Evolutionary conservation across 2,888 invertebrate genomes (phyloP).

Genomic region (Tupiocoris notatus): DNA sequence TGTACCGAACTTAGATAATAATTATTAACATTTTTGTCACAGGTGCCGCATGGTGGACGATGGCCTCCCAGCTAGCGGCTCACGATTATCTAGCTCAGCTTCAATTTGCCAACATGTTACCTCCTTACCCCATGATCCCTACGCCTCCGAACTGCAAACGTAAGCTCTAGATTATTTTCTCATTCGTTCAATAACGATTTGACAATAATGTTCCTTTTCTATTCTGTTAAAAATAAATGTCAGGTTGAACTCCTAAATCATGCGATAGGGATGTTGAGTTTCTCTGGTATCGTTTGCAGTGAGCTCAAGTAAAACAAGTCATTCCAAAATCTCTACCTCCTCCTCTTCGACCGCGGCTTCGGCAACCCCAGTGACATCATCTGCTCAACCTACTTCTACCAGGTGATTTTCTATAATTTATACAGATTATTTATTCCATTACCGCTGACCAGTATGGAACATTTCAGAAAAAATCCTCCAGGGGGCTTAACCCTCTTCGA

Average conservation of each 20-base stretch:
- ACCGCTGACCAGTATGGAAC: too few species aligned
- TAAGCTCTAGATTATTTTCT: too few species aligned
- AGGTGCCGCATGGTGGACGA: constrained; percentile 89
- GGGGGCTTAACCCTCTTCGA: too few species aligned
- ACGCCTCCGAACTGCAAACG: constrained; percentile 40
- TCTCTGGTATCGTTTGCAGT: too few species aligned
- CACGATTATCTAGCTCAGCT: constrained; percentile 83
- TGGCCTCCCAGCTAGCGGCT: constrained; percentile 83
- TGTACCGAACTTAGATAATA: too few species aligned
- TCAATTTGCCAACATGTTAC: constrained; percentile 56
- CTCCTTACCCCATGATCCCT: constrained; percentile 48
- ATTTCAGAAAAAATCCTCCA: too few species aligned
- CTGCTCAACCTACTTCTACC: constrained; percentile 25
- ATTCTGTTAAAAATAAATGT: too few species aligned
- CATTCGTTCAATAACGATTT: too few species aligned
- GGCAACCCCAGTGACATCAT: constrained; percentile 25
- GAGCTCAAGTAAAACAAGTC: constrained; percentile 40
- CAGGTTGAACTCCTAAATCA: too few species aligned
- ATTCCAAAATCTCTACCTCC: constrained; percentile 39
- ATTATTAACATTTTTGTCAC: constrained; percentile 45
- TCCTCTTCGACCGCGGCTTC: constrained; percentile 43
- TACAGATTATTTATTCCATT: too few species aligned
- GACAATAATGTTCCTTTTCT: too few species aligned
- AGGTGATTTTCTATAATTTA: constrained; percentile 21
- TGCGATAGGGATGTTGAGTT: too few species aligned